Percentiles rank a stretch among this genome's conserved stretches.
These are phyloP conservation scores for Hydrolagus colliei DNA, from an alignment of 2,797 vertebrate species.

Conservation along the genomic window DNA sequence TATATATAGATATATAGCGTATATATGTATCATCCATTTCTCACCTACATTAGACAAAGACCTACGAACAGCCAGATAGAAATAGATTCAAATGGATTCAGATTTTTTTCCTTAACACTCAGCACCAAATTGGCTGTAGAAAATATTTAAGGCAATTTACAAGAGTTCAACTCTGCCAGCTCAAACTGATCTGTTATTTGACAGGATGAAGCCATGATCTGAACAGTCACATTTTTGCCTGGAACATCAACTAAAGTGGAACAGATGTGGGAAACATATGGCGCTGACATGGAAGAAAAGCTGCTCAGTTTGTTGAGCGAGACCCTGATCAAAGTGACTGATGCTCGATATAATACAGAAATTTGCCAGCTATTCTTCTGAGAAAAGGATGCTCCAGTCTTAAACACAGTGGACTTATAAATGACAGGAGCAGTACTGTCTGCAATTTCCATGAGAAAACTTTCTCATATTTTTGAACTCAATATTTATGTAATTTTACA, in stretches of 20 bases:
- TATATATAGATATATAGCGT: slow-evolving; percentile 7
- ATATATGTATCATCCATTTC: slow-evolving; percentile 36
- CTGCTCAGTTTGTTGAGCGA: slow-evolving; percentile 49
- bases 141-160: slow-evolving; percentile 41
- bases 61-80: slow-evolving; percentile 37
- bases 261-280: slow-evolving; percentile 68
- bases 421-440: slow-evolving; percentile 44
- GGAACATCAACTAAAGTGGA: slow-evolving; percentile 43
- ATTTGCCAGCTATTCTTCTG: slow-evolving; percentile 46
- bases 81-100: slow-evolving; percentile 38
- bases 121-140: slow-evolving; percentile 33
- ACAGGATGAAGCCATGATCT: slow-evolving; percentile 47
- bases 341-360: slow-evolving; percentile 53
- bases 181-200: slow-evolving; percentile 44
- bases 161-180: slow-evolving; percentile 45
- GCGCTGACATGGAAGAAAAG: slow-evolving; percentile 57
- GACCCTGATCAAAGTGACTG: slow-evolving; percentile 66
- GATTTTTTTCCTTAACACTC: slow-evolving; percentile 24
- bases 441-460: slow-evolving; percentile 45
- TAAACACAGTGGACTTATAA: slow-evolving; percentile 49
- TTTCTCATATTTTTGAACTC: slow-evolving; percentile 45
- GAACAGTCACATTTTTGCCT: slow-evolving; percentile 42
- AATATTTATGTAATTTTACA: slow-evolving; percentile 40
- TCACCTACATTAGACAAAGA: background rate
- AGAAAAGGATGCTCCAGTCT: slow-evolving; percentile 41